Evolutionary conservation across 1,140 invertebrate genomes (phyloP).

Genomic region (Diachasmimorpha longicaudata): DNA sequence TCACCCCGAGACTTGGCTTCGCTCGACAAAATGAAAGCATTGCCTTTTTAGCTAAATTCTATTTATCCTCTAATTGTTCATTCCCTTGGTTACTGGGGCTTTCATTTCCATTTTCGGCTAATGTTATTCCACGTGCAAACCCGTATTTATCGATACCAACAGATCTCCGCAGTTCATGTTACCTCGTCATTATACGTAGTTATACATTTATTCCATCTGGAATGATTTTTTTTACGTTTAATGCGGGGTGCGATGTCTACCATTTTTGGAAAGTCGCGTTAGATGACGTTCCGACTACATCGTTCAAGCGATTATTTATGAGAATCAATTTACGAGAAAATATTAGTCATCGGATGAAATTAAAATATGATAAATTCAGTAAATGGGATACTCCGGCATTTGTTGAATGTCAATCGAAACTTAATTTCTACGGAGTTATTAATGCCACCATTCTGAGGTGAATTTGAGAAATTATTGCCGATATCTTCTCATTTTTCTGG

Average conservation of each 20-base stretch:
- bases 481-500: no score
- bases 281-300: neutral
- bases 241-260: neutral
- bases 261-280: neutral
- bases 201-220: neutral
- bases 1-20: neutral
- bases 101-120: conserved; percentile 32
- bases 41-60: neutral
- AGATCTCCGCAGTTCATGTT: neutral
- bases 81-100: neutral
- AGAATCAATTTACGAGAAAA: conserved; percentile 16
- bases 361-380: neutral
- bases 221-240: neutral
- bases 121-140: conserved; percentile 22
- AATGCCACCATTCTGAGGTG: no score
- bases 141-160: neutral
- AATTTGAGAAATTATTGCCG: no score
- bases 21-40: neutral
- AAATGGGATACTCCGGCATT: no score
- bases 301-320: neutral
- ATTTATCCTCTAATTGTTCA: neutral
- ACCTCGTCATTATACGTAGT: neutral
- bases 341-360: neutral
- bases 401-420: no score
- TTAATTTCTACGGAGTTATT: no score